Base-by-base conservation (phyloP, 2,888 invertebrate species). In the Neoascia interrupta region DNA sequence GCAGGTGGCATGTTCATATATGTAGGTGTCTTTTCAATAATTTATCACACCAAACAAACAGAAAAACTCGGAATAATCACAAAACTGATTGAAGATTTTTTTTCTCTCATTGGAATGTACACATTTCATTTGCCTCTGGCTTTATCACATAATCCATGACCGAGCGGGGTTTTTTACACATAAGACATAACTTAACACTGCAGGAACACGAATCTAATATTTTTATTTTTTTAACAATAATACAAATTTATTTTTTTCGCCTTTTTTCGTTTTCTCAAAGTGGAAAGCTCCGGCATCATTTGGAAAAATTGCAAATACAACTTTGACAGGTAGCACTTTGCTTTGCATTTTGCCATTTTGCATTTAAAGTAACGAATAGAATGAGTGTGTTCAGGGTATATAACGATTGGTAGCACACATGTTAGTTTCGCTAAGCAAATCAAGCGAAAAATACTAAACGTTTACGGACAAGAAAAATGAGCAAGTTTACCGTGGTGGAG, bases 1-100 rank as follows among this genome's bases (percentile, higher is more conserved):
- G 64, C 79, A 10, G 84, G 83, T 39, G 84, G 83, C 84, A 84
- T 84, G 47, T 66, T 41, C 6, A n/a, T n/a, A n/a, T n/a, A n/a
- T n/a, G n/a, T n/a, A n/a, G n/a, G n/a, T n/a, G n/a, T n/a, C n/a
- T n/a, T n/a, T n/a, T n/a, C 16, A 43, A 41, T 10, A 23, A 28
- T 15, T 23, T 16, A 56, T 56, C 28, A 45, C 47, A 61, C 15
- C 15, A 47, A 73, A 23, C 11, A 28, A 51, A 16, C 1, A 0
- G 23, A 34, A 41, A 34, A 36, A 11, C 10, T 16, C 1, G 5
- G n/a, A 8, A 15, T 34, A 58, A 34, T 34, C 37, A 18, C 3
- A 2, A 47, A 45, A 18, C 6, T 43, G 21, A 5, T 16, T 15
- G 6, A 15, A 3, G n/a, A 5, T 11, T 43, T 8, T 21, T 41